Evolutionary conservation across 2,113 vertebrate genomes (phyloP).

Genomic region (Chionomys nivalis): DNA sequence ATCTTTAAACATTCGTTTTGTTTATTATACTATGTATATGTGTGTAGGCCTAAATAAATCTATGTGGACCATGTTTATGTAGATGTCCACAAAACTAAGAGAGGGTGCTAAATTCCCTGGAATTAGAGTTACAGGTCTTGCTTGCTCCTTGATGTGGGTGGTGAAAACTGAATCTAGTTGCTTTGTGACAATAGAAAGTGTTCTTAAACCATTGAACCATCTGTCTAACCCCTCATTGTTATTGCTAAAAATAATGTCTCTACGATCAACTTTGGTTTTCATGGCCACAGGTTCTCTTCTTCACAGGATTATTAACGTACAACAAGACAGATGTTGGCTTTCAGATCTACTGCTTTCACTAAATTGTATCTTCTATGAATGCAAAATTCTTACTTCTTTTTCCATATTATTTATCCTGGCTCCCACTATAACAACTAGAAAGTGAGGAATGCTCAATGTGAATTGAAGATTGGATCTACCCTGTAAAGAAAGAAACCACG

Average conservation of each 20-base stretch:
- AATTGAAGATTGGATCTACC: neutral
- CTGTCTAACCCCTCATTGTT: neutral
- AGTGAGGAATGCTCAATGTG: neutral
- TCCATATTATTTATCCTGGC: neutral
- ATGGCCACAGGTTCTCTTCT: neutral
- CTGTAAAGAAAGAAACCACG: neutral
- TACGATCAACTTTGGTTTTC: neutral
- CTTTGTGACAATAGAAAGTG: neutral
- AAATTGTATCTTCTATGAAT: neutral
- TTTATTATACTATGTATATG: neutral
- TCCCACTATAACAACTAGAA: neutral
- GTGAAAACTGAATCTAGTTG: neutral
- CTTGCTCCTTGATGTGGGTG: no score
- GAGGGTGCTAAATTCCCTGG: no score
- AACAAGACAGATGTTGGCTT: neutral
- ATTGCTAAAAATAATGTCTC: neutral
- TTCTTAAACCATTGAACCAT: neutral
- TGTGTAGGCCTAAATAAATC: no score
- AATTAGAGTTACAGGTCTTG: neutral
- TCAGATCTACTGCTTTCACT: neutral
- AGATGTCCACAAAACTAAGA: neutral
- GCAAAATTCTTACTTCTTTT: neutral
- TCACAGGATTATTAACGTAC: neutral
- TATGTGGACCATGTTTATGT: no score
- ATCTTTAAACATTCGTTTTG: neutral